phyloP scores from a whole-genome alignment of 2,888 invertebrate species.

The Tachina fera region DNA sequence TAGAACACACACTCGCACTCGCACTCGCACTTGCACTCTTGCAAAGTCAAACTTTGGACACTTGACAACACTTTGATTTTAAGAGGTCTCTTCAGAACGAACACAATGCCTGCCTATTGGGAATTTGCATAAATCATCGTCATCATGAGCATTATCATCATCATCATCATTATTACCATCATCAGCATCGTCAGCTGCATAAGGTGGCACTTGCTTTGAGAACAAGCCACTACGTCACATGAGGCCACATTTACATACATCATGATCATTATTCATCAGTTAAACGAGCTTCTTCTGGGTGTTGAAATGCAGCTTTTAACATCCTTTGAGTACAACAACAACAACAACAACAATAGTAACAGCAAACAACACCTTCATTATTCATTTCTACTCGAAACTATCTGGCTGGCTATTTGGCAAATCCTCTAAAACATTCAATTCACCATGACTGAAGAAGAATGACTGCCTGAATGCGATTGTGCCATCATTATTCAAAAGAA shows the following conservation, averaged over 20 bases:
- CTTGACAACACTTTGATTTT: constrained; percentile 71
- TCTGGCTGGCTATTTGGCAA: constrained; percentile 52
- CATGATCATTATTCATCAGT: constrained; percentile 62
- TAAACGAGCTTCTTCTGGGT: constrained; percentile 49
- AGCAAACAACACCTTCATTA: constrained; percentile 60
- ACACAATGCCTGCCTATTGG: constrained; percentile 57
- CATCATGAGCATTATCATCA: constrained; percentile 1
- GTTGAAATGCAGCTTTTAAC: constrained; percentile 60
- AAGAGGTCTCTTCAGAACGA: constrained; percentile 46
- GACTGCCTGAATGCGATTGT: constrained; percentile 59
- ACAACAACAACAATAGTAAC: constrained; percentile 14
- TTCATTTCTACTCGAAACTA: constrained; percentile 48
- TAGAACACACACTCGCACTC: constrained; percentile 53
- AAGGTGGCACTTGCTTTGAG: not conserved
- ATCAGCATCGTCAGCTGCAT: not conserved
- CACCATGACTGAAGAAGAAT: constrained; percentile 59
- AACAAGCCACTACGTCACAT: constrained; percentile 30
- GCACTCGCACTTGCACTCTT: not conserved
- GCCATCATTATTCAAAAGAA: constrained; percentile 63
- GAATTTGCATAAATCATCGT: constrained; percentile 68
- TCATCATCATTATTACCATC: not conserved
- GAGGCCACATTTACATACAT: constrained; percentile 40
- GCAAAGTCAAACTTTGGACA: constrained; percentile 54
- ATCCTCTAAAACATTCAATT: constrained; percentile 51
- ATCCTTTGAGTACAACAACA: constrained; percentile 51